A percentile compares a stretch with the other conserved stretches of the same genome.
Evolutionary conservation across 2,888 invertebrate species (phyloP).

Genomic region (Trachelus tabidus): DNA sequence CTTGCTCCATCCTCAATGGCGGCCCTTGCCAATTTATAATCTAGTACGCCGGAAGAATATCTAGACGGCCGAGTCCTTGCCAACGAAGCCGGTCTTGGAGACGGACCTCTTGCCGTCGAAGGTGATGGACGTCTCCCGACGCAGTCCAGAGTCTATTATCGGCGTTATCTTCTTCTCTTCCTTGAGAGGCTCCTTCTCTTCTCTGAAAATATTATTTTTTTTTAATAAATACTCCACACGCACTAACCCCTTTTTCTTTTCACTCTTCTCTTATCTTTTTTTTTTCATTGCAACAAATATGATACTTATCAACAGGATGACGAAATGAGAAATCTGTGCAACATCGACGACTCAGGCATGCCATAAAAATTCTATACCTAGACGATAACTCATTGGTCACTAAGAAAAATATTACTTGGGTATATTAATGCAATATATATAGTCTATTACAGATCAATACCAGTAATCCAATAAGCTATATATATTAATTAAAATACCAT

Average conservation of each 20-base stretch:
- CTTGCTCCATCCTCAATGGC: neutral
- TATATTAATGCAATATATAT: no score
- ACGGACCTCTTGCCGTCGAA: constrained; percentile 86
- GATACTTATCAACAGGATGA: neutral
- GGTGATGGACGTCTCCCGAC: constrained; percentile 82
- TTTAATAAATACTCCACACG: no score
- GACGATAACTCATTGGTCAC: neutral
- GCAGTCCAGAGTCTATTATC: constrained; percentile 73
- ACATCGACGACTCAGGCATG: constrained; percentile 2
- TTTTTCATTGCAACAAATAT: neutral
- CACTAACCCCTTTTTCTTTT: neutral
- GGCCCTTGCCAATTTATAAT: constrained; percentile 57
- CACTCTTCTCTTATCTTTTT: neutral
- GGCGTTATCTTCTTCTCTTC: constrained; percentile 70
- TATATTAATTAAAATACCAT: neutral
- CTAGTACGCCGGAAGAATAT: constrained; percentile 67
- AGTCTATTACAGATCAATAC: no score
- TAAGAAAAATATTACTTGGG: no score
- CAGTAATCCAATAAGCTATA: no score
- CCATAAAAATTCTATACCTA: neutral
- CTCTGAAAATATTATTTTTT: constrained; percentile 67
- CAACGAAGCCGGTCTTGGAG: constrained; percentile 86
- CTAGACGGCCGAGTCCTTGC: constrained; percentile 90
- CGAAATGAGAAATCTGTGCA: neutral
- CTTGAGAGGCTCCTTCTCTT: constrained; percentile 85